Base-by-base conservation (phyloP, 35 echinoderm and acorn worm species). In the Hemicentrotus pulcherrimus region DNA sequence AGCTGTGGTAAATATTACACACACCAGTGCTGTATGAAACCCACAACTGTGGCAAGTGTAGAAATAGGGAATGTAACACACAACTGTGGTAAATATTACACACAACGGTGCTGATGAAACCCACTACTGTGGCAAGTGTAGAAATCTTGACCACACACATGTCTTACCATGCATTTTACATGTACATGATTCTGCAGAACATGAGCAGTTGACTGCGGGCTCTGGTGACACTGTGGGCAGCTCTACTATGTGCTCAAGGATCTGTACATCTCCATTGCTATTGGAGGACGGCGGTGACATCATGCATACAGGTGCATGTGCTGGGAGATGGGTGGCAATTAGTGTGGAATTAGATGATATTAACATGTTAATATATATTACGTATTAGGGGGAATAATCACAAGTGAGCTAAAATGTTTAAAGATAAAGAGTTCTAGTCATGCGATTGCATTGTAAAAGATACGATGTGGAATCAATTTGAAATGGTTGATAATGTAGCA, bases 181-280 rank as follows among this genome's bases (percentile, higher is more conserved):
- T 78, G 65, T 78, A 78, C 65, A 78, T n/a, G 65, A 22, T n/a
- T 78, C 65, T 7, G 19, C 5, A 78, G 65, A 28, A 24, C 65
- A 78, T 8, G 28, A n/a, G 28, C 65, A 78, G 65, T 28, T 78
- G 6, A 78, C 65, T 78, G 65, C 5, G 65, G 65, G 65, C 18
- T 4, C 22, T 78, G 65, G 65, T 28, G 65, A 78, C 65, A 78
- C 65, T 7, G 65, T n/a, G 65, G 19, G 0, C 18, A 18, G 65
- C 24, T 78, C 65, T 78, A 22, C 65, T 28, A 22, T 78, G 65
- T 78, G 22, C 19, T 78, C 65, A 78, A 78, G 65, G 19, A 78
- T 78, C 65, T 78, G 65, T 22, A 78, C 28, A n/a, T 78, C 65
- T 78, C 65, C 65, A 78, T 78, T 78, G 65, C 65, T 78, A 78